Evolutionary conservation across 2,888 invertebrate species (phyloP).

Genomic region (Thyatira batis): DNA sequence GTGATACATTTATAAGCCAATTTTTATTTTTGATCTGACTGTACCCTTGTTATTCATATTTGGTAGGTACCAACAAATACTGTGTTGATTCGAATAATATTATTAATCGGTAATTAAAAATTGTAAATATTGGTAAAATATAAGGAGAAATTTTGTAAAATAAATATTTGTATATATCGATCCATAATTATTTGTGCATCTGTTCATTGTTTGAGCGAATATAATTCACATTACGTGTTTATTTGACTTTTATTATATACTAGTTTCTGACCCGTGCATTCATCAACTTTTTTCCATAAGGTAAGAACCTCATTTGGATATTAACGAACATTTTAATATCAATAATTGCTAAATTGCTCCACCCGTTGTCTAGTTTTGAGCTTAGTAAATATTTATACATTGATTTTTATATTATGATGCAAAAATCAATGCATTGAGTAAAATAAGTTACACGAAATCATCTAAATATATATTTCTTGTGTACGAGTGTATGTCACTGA

Average conservation of each 20-base stretch:
- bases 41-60: conserved; percentile 12
- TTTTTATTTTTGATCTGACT: not conserved
- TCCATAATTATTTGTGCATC: conserved; percentile 55
- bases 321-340: too few species aligned
- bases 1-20: not conserved
- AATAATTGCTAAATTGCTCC: too few species aligned
- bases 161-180: conserved; percentile 44
- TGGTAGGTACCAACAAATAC: not conserved
- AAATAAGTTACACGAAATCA: too few species aligned
- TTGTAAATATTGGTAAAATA: conserved; percentile 47
- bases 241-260: conserved; percentile 32
- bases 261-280: too few species aligned
- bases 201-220: conserved; percentile 72
- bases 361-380: too few species aligned
- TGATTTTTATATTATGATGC: too few species aligned
- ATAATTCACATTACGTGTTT: conserved; percentile 59
- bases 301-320: too few species aligned
- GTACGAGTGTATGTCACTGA: too few species aligned
- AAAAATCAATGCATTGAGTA: too few species aligned
- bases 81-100: conserved; percentile 18
- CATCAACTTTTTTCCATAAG: too few species aligned
- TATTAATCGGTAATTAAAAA: conserved; percentile 42
- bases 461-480: too few species aligned
- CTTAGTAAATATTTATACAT: too few species aligned
- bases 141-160: conserved; percentile 58